phyloP scores from a whole-genome alignment of 2,797 vertebrate species.

The Darevskia nairensis region DNA sequence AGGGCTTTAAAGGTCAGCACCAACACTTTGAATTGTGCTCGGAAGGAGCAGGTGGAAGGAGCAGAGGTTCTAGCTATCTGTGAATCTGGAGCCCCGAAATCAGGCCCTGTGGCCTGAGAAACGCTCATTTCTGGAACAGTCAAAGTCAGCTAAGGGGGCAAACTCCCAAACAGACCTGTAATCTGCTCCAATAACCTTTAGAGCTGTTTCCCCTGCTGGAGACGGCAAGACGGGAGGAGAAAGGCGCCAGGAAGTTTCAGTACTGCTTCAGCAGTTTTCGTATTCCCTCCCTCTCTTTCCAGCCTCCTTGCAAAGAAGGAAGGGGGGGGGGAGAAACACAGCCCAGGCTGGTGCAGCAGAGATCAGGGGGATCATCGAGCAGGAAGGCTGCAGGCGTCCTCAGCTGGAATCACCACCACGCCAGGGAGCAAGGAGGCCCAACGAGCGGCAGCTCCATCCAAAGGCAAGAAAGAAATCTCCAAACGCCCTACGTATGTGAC shows the following conservation, averaged over 20 bases:
- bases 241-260: constrained; percentile 33
- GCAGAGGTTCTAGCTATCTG: neutral
- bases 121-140: neutral
- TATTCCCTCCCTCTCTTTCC: neutral
- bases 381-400: neutral
- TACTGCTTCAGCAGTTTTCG: constrained; percentile 39
- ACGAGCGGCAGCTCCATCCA: neutral
- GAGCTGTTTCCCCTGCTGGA: constrained; percentile 30
- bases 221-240: constrained; percentile 32
- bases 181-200: constrained; percentile 35
- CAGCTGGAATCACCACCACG: neutral
- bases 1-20: too few species aligned
- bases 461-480: neutral
- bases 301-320: constrained; percentile 8
- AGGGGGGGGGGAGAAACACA: neutral
- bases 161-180: constrained; percentile 22
- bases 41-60: too few species aligned
- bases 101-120: neutral
- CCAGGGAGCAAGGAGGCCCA: too few species aligned
- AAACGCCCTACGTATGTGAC: too few species aligned
- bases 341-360: neutral
- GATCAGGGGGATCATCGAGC: too few species aligned
- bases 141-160: neutral
- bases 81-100: neutral
- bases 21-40: too few species aligned